These are phyloP conservation scores for Cataglyphis livida DNA, from an alignment of 2,888 invertebrate species.

Conservation along the genomic window DNA sequence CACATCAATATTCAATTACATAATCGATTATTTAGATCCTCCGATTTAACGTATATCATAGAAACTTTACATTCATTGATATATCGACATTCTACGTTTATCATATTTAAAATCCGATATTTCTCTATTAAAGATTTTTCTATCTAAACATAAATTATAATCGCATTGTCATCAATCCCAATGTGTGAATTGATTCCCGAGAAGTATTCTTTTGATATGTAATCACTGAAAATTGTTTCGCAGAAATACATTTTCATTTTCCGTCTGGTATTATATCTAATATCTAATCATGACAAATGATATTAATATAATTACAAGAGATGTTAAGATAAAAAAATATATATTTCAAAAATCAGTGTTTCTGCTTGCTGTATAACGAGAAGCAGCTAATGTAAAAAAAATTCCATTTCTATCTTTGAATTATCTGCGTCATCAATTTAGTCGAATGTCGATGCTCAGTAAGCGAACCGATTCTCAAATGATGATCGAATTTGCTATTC, in stretches of 20 bases:
- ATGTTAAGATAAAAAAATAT: background rate
- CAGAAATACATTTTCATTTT: slow-evolving; percentile 51
- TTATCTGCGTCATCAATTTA: slow-evolving; percentile 23
- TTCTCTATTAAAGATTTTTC: slow-evolving; percentile 16
- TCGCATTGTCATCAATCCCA: background rate
- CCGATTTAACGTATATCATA: slow-evolving; percentile 2
- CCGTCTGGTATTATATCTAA: background rate
- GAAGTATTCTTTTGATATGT: slow-evolving; percentile 46
- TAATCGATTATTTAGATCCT: background rate
- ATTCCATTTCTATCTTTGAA: slow-evolving; percentile 13
- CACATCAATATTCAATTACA: slow-evolving; percentile 25
- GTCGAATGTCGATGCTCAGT: slow-evolving; percentile 37
- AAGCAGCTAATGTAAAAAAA: background rate
- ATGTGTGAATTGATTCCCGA: slow-evolving; percentile 31
- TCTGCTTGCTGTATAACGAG: background rate
- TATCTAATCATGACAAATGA: slow-evolving; percentile 11
- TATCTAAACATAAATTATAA: slow-evolving; percentile 8
- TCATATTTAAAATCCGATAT: slow-evolving; percentile 22
- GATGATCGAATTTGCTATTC: slow-evolving; percentile 78
- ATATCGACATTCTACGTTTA: slow-evolving; percentile 7
- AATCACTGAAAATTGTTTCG: slow-evolving; percentile 61
- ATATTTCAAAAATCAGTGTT: background rate
- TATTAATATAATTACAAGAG: background rate
- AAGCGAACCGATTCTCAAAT: slow-evolving; percentile 64
- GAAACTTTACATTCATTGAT: background rate